A percentile compares a stretch with the other conserved stretches of the same genome.
Evolutionary conservation across 2,888 invertebrate species (phyloP).

Genomic region (Nematopogon swammerdamellus): DNA sequence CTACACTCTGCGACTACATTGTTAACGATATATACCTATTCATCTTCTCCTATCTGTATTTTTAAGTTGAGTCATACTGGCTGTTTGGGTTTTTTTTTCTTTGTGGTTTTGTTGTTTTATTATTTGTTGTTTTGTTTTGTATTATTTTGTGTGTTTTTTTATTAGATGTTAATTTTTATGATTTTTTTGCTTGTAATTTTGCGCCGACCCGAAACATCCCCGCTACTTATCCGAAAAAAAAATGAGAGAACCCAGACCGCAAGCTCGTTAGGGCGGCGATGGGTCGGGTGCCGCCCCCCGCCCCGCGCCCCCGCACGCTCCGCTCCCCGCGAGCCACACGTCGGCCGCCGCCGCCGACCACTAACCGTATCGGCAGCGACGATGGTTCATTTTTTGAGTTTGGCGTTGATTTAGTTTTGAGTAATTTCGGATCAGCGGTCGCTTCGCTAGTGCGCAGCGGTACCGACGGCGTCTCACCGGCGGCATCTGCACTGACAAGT

Average conservation of each 20-base stretch:
- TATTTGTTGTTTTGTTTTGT: too few relatives aligned
- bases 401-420: neutral
- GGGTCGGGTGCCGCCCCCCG: too few relatives aligned
- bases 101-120: slow-evolving; percentile 21
- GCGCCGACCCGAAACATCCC: slow-evolving; percentile 47
- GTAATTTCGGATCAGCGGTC: slow-evolving; percentile 14
- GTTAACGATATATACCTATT: slow-evolving; percentile 19
- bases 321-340: slow-evolving; percentile 12
- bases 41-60: slow-evolving; percentile 34
- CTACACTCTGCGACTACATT: slow-evolving; percentile 22
- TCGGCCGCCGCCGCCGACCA: too few relatives aligned
- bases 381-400: neutral
- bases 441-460: slow-evolving; percentile 40
- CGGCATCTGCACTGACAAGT: too few relatives aligned
- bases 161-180: slow-evolving; percentile 38
- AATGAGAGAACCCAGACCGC: slow-evolving; percentile 34
- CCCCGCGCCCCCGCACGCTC: neutral
- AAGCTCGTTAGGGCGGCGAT: slow-evolving; percentile 19
- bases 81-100: slow-evolving; percentile 46
- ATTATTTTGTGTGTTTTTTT: slow-evolving; percentile 24
- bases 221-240: slow-evolving; percentile 43
- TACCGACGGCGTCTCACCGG: slow-evolving; percentile 3
- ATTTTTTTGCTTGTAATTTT: slow-evolving; percentile 47
- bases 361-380: slow-evolving; percentile 7
- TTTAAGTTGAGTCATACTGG: slow-evolving; percentile 45